Percentiles rank a stretch among this genome's conserved stretches.
Evolutionary conservation across 2,797 vertebrate species (phyloP).

Genomic region (Falco columbarius): DNA sequence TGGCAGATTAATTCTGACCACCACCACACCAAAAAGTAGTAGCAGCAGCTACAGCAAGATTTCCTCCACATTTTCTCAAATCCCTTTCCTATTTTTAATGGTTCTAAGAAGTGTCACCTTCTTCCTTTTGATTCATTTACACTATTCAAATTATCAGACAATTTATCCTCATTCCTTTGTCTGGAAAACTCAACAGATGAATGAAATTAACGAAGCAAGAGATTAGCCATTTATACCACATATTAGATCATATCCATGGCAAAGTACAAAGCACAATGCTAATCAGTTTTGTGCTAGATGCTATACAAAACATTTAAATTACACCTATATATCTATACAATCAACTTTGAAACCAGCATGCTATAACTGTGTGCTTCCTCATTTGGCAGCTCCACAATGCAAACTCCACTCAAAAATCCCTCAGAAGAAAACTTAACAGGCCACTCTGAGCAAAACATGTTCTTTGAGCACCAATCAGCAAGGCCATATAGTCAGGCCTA

Average conservation of each 20-base stretch:
- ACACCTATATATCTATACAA: background rate
- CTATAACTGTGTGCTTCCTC: background rate
- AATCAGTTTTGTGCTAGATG: background rate
- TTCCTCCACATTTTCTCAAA: background rate
- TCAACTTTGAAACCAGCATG: background rate
- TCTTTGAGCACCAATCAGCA: background rate
- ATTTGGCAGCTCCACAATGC: background rate
- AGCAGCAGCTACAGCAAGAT: background rate
- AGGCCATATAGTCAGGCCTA: background rate
- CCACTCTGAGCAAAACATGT: background rate
- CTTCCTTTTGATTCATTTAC: background rate
- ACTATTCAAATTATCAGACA: background rate
- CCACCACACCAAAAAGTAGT: rapidly evolving
- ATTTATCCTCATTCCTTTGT: background rate
- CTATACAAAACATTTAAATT: background rate
- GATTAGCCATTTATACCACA: background rate
- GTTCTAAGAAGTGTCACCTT: background rate
- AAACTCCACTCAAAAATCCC: background rate
- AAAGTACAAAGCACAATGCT: background rate
- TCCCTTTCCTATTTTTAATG: rapidly evolving
- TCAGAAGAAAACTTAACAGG: background rate
- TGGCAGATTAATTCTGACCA: background rate
- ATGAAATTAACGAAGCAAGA: background rate
- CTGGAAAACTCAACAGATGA: background rate
- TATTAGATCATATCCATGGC: background rate